Conservation (phyloP, 2,888 invertebrate species). For the Ophioninae sp. region DNA sequence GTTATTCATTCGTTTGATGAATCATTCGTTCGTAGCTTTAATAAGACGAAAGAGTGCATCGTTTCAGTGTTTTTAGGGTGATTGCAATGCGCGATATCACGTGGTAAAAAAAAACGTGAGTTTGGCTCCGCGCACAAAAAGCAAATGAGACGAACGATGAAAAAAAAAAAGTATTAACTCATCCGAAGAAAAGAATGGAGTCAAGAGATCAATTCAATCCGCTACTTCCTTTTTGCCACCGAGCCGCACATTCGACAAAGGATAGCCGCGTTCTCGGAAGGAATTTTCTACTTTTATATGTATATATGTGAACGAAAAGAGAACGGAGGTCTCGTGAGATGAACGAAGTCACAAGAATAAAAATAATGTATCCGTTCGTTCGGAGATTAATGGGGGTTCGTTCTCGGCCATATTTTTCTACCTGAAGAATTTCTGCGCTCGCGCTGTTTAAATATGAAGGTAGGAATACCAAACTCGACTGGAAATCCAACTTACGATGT, state of each 20-base stretch:
- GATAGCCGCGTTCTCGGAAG: constrained; percentile 74
- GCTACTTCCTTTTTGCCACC: constrained; percentile 69
- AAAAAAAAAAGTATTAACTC: constrained; percentile 58
- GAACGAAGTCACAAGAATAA: constrained; percentile 73
- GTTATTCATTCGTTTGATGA: neutral
- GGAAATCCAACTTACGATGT: neutral
- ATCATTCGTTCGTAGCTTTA: neutral
- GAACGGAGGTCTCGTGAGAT: constrained; percentile 41
- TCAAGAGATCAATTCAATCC: constrained; percentile 73
- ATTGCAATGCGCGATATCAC: neutral
- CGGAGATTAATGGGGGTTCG: constrained; percentile 76
- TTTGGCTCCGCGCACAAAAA: neutral
- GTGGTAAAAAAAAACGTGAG: neutral
- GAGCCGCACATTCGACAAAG: constrained; percentile 73
- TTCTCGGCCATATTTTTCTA: constrained; percentile 72
- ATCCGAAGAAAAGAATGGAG: constrained; percentile 54
- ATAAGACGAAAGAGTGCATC: neutral
- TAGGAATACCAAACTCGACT: neutral
- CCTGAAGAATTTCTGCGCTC: constrained; percentile 30
- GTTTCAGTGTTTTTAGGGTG: neutral
- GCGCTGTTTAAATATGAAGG: neutral
- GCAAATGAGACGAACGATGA: constrained; percentile 42
- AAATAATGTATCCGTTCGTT: constrained; percentile 78
- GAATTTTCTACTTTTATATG: constrained; percentile 59
- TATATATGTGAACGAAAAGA: constrained; percentile 34